Conservation (phyloP, 2,113 vertebrate species). For the Oceanodroma tethys region DNA sequence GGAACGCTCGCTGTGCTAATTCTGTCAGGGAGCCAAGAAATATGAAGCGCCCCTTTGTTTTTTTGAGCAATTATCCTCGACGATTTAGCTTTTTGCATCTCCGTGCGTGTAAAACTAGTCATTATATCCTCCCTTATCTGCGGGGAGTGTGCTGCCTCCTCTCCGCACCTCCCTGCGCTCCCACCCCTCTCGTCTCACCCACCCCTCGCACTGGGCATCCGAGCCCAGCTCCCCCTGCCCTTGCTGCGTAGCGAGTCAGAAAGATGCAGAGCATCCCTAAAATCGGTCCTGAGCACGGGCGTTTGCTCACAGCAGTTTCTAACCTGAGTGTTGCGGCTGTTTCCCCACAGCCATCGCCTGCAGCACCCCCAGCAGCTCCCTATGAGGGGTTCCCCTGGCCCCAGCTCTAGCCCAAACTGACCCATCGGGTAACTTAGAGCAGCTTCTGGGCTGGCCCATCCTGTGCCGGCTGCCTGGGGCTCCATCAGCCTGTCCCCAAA, state of each 20-base stretch:
- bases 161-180: neutral
- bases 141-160: rapidly evolving
- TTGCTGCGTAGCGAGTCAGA: rapidly evolving
- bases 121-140: neutral
- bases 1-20: constrained; percentile 10
- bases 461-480: neutral
- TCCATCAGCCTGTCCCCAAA: neutral
- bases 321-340: rapidly evolving
- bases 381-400: neutral
- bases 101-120: neutral
- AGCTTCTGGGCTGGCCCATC: neutral
- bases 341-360: neutral
- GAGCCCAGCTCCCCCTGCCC: neutral
- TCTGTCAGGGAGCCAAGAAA: constrained; percentile 55
- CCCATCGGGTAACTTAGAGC: neutral
- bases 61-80: constrained; percentile 27
- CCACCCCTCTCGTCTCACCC: neutral
- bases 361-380: neutral
- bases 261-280: neutral
- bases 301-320: neutral
- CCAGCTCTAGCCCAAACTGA: neutral
- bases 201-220: neutral
- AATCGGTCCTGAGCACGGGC: rapidly evolving
- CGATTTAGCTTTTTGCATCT: neutral
- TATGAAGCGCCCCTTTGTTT: constrained; percentile 48